A percentile compares a stretch with the other conserved stretches of the same genome.
Evolutionary conservation across 64 coral and sea anemone genomes (phyloP).

Genomic region (Orbicella faveolata): DNA sequence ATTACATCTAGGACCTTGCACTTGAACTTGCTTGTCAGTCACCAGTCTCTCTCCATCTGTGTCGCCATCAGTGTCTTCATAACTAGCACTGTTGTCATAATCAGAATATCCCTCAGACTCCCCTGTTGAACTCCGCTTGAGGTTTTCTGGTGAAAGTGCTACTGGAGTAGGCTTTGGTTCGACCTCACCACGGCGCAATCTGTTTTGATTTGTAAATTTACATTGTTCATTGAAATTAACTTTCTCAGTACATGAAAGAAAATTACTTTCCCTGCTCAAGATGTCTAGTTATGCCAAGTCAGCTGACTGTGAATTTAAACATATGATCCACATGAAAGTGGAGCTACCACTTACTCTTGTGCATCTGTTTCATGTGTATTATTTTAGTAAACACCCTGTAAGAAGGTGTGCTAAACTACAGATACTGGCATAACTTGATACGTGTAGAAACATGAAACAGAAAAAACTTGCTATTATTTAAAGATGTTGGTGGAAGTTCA

Average conservation of each 20-base stretch:
- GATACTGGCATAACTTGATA: too few relatives aligned
- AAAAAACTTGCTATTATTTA: too few relatives aligned
- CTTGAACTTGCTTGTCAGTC: background rate
- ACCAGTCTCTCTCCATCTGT: conserved; percentile 61
- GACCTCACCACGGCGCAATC: conserved; percentile 16
- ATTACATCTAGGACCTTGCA: background rate
- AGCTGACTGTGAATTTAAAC: too few relatives aligned
- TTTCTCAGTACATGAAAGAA: background rate
- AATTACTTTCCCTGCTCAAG: too few relatives aligned
- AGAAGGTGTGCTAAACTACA: too few relatives aligned
- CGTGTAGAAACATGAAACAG: too few relatives aligned
- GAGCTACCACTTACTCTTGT: too few relatives aligned
- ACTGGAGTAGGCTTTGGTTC: conserved; percentile 50
- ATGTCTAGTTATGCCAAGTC: too few relatives aligned
- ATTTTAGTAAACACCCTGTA: too few relatives aligned
- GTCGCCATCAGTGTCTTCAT: conserved; percentile 54
- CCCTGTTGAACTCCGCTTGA: conserved; percentile 17
- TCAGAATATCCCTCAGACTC: conserved; percentile 46
- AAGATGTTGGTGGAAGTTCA: too few relatives aligned
- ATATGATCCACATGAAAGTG: too few relatives aligned
- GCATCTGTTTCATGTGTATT: too few relatives aligned
- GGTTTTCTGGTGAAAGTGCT: conserved; percentile 24
- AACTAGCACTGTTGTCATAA: conserved; percentile 42
- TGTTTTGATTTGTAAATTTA: background rate
- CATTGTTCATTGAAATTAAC: background rate